Evolutionary conservation across 37 sponge, comb jelly and placozoan genomes (phyloP), one percentile per base, ranked within the genome.

Genomic region (Beroe ovata): DNA sequence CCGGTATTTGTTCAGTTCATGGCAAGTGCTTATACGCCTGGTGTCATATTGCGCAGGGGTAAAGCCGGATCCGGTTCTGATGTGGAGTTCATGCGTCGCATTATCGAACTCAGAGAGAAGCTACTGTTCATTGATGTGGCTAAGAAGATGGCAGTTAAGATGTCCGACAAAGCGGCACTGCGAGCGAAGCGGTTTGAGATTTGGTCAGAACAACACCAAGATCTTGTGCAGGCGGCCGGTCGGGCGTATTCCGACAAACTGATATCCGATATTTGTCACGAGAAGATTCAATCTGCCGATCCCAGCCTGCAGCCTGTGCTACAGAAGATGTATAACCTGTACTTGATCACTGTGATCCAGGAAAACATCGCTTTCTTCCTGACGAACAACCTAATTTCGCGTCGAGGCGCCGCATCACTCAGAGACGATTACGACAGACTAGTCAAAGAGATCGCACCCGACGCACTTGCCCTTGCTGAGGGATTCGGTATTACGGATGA

Each of bases 341-440:
- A 77, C 84, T 58, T 77, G 32, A 77, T 77, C 47, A 42, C 84
- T 0, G 54, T 77, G 0, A 42, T 77, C 40, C 84, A 77, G 29
- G 84, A 77, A 77, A 77, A 77, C 84, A 77, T 77, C 47, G 26
- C 28, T 23, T 77, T 77, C 84, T 77, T 77, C 54, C 54, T 77
- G 4, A 77, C 84, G 1, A 77, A 77, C 22, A 42, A 42, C 25
- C 84, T 77, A 6, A 77, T 77, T 23, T 40, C 84, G 3, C 21
- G 58, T 23, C 19, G 54, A 3, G 84, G 84, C 1, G 84, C 84
- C 6, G 29, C 22, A n/a, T 35, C 39, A 11, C 84, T 77, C 84
- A 77, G 84, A 58, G 84, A 42, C 28, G 84, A 77, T 23, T 77
- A 32, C 28, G 58, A 77, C 54, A 36, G 22, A 23, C 58, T 77